Evolutionary conservation across 1,140 invertebrate genomes (phyloP).

Genomic region (Pemphigus obesinymphae): DNA sequence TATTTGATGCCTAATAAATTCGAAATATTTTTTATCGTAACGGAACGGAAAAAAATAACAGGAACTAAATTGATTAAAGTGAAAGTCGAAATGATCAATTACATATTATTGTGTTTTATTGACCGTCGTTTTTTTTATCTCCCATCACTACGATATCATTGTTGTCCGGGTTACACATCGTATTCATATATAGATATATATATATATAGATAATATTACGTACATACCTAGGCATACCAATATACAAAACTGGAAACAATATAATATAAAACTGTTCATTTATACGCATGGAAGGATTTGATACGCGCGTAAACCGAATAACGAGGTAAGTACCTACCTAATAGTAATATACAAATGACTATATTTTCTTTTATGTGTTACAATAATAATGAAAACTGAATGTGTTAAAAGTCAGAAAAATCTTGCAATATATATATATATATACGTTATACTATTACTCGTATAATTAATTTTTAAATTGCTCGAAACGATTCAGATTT

Average conservation of each 20-base stretch:
- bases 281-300: neutral
- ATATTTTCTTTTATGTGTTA: neutral
- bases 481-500: no score
- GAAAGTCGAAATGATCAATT: slow-evolving; percentile 7
- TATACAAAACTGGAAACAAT: neutral
- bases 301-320: neutral
- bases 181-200: no score
- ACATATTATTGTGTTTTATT: neutral
- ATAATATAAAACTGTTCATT: neutral
- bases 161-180: no score
- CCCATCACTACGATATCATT: neutral
- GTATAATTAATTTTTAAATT: no score
- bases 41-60: neutral
- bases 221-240: neutral
- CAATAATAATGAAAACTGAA: neutral
- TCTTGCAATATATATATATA: no score
- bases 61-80: slow-evolving; percentile 3
- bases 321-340: no score
- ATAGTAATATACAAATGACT: neutral
- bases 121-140: neutral
- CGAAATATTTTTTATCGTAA: neutral
- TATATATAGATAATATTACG: no score
- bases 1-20: neutral
- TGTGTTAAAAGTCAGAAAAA: neutral
- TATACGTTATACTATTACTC: no score